Percentiles rank a stretch among this genome's conserved stretches.
These are phyloP conservation scores for Mellilla xanthometata DNA, from an alignment of 2,888 invertebrate genomes.

Conservation along the genomic window DNA sequence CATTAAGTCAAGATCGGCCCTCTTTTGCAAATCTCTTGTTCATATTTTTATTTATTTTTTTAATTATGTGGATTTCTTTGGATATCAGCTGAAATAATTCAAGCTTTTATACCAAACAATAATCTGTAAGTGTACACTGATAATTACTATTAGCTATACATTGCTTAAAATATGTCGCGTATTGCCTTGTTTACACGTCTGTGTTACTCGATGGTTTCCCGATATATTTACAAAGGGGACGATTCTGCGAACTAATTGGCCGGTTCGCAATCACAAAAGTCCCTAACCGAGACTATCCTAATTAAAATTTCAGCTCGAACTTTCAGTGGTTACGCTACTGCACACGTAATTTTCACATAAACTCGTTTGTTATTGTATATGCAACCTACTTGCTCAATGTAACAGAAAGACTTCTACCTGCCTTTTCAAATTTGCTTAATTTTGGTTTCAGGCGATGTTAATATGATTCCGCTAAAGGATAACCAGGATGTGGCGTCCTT, in stretches of 20 bases:
- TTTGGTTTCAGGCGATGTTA: conserved; percentile 75
- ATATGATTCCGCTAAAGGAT: conserved; percentile 92
- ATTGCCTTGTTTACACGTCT: conserved; percentile 77
- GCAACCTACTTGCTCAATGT: conserved; percentile 40
- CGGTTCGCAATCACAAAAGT: conserved; percentile 9
- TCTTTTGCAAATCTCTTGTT: conserved; percentile 55
- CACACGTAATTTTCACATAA: conserved; percentile 6
- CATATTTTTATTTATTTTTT: conserved; percentile 61
- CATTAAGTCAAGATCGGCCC: conserved; percentile 52
- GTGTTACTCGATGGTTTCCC: conserved; percentile 50
- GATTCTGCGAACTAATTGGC: conserved; percentile 43
- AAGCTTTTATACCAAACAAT: conserved; percentile 41
- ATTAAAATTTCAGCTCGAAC: neutral
- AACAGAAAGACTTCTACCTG: conserved; percentile 23
- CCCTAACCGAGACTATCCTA: neutral
- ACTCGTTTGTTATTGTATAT: conserved; percentile 28
- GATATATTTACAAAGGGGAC: conserved; percentile 77
- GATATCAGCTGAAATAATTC: conserved; percentile 53
- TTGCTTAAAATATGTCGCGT: conserved; percentile 40
- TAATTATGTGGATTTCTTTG: conserved; percentile 62
- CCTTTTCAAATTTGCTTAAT: neutral
- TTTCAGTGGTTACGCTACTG: conserved; percentile 5
- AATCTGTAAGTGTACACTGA: conserved; percentile 57
- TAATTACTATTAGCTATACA: conserved; percentile 13
- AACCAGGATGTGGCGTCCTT: conserved; percentile 98